Evolutionary conservation across 2,888 invertebrate genomes (phyloP), one percentile per base, ranked within the genome.

Genomic region (Incurvaria masculella): DNA sequence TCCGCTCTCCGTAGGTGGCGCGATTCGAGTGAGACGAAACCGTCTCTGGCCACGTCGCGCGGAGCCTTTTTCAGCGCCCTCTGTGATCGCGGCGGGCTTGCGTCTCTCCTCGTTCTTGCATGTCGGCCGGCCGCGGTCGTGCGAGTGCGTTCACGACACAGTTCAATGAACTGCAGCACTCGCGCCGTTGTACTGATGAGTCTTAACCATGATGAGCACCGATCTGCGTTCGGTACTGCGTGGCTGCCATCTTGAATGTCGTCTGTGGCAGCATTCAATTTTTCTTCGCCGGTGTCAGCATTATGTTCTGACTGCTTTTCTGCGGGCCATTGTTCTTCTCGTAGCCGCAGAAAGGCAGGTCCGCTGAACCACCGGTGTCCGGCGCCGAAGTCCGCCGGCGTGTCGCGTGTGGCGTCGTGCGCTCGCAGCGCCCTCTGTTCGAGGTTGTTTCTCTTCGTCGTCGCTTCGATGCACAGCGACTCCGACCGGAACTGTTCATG

Each of bases 321-420:
- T n/a, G 4, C n/a, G 11, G 41, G 44, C 23, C 21, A 43, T 16
- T 10, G 6, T 2, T 21, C 23, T 16, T 21, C 23, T 4, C 14
- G 6, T 6, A 14, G 18, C 6, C 14, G 17, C 14, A 43, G 21
- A 21, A 43, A 47, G 16, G 21, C 44, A 2, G 44, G 44, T 17
- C 44, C 48, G 8, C n/a, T 2, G 44, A 41, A 33, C 43, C 43
- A 21, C n/a, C 38, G 40, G 16, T 20, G 21, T 16, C 33, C 21
- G 17, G 16, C 2, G 39, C n/a, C 11, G 26, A 49, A 42, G 43
- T 46, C 26, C 16, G 42, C 14, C 11, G 48, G 48, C 6, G 17
- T 19, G n/a, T 44, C 51, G 4, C 48, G 48, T 0, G 53, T 50
- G 17, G 49, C 49, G 26, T 49, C 44, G 45, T 53, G 23, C 23